Evolutionary conservation across 2,888 invertebrate species (phyloP), one percentile per base, ranked within the genome.

Genomic region (Caenorhabditis uteleia): DNA sequence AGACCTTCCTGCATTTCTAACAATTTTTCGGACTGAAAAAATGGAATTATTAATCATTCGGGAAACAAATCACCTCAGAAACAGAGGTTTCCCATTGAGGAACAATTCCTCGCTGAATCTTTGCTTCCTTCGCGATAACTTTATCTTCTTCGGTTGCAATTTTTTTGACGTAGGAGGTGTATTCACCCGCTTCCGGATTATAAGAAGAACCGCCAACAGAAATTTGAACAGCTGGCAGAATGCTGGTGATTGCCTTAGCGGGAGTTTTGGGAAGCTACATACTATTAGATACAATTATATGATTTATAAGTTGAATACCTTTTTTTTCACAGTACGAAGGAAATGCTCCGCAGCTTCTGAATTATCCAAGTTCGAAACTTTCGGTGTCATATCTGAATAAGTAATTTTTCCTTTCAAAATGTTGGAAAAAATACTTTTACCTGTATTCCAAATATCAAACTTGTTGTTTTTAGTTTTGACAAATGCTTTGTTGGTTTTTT

Each of bases 111-210:
- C 50, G 8, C n/a, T 50, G 44, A 20, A 47, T 56, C 26, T 45
- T 53, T 27, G 45, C 51, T 34, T 68, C 68, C 8, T 33, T 10
- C 7, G 47, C 48, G 20, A 73, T 62, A 33, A 62, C 18, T 14
- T 59, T 48, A 29, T 57, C 40, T 38, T 73, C 73, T 5, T 73
- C 66, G 0, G 27, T 27, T 2, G 57, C 68, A 16, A 73, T 66
- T 26, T 34, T 34, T 0, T 8, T 20, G 8, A 73, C 64, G 31
- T 73, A 73, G 16, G 59, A 55, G 27, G 56, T 42, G 36, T 73
- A 73, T 31, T 70, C 69, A 3, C 36, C 50, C 4, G 60, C 51
- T 34, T 65, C 61, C 6, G 73, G 73, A 57, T 73, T 73, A 31
- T 73, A 73, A 12, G 73, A 73, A 20, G 70, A 68, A 12, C 73